A percentile compares a stretch with the other conserved stretches of the same genome.
Evolutionary conservation across 2,113 vertebrate genomes (phyloP).

Genomic region (Propithecus coquereli): DNA sequence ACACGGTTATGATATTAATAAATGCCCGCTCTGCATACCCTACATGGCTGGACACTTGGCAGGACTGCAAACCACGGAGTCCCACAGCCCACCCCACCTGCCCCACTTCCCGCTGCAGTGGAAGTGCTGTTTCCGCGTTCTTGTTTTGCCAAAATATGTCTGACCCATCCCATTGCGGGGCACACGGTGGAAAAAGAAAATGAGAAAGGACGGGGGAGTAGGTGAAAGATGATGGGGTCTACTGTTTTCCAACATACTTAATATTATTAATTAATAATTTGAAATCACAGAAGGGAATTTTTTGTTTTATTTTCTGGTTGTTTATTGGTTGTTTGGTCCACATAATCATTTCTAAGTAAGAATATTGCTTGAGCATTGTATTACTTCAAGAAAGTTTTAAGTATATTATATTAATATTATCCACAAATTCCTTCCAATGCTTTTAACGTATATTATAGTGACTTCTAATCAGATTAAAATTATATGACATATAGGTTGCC

Average conservation of each 20-base stretch:
- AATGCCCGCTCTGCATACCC: neutral
- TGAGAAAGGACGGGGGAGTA: neutral
- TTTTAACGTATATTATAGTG: neutral
- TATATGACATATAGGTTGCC: neutral
- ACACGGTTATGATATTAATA: neutral
- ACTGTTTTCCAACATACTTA: neutral
- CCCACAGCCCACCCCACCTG: neutral
- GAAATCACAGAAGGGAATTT: neutral
- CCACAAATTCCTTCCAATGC: neutral
- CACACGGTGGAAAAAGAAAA: neutral
- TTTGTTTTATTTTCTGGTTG: neutral
- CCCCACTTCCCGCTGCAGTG: rapidly evolving
- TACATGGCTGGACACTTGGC: rapidly evolving
- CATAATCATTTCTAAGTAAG: neutral
- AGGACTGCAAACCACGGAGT: too few relatives aligned
- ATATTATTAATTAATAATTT: neutral
- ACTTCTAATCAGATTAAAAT: neutral
- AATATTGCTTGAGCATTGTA: neutral
- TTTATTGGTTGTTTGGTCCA: neutral
- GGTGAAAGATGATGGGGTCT: neutral
- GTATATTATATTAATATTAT: neutral
- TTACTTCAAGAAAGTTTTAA: neutral
- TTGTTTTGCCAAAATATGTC: neutral
- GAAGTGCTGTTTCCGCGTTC: neutral
- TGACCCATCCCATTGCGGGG: neutral